Percentiles rank a stretch among this genome's conserved stretches.
Evolutionary conservation across 2,113 vertebrate species (phyloP).

Genomic region (Tupaia tana): DNA sequence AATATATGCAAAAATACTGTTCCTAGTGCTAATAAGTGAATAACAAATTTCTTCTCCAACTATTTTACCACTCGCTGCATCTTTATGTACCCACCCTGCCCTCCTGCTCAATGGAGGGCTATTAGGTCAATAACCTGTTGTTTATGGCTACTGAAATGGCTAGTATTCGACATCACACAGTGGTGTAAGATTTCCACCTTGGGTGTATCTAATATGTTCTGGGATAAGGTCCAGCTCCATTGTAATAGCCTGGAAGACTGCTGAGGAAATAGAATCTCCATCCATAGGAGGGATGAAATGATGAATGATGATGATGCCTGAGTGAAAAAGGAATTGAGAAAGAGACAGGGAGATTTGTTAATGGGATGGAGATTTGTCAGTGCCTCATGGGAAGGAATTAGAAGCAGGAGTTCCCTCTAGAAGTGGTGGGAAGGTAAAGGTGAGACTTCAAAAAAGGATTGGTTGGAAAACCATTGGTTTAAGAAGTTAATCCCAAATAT

Average conservation of each 20-base stretch:
- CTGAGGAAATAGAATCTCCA: background rate
- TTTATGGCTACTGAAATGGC: background rate
- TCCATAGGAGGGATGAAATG: background rate
- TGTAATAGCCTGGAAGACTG: background rate
- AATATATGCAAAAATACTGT: background rate
- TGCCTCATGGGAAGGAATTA: background rate
- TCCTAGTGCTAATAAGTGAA: background rate
- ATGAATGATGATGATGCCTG: background rate
- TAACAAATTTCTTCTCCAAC: background rate
- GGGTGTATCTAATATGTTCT: background rate
- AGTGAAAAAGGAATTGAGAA: background rate
- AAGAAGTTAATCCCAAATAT: background rate
- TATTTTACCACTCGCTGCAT: background rate
- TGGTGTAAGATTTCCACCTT: background rate
- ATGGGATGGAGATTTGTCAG: background rate
- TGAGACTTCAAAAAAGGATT: background rate
- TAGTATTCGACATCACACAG: background rate
- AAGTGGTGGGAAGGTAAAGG: background rate
- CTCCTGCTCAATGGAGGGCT: background rate
- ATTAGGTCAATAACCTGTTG: background rate
- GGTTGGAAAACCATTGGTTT: background rate
- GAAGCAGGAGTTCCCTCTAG: background rate
- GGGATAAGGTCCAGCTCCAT: conserved; percentile 20
- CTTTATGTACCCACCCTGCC: background rate
- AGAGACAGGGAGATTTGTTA: background rate